Base-by-base conservation (phyloP, 2,888 invertebrate genomes). In the Aphidius colemani region DNA sequence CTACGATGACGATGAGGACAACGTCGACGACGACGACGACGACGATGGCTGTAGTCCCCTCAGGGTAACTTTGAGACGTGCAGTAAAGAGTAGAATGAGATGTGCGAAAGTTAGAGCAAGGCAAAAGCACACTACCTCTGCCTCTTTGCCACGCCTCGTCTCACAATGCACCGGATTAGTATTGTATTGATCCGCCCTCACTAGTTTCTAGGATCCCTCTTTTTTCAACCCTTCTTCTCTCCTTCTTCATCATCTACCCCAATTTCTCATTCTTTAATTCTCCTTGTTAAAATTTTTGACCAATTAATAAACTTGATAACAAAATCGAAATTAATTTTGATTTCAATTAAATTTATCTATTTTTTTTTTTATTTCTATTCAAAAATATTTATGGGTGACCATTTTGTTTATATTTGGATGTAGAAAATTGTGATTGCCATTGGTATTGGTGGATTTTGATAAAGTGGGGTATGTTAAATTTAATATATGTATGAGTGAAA, bases 101-200 rank as follows among this genome's bases (percentile, higher is more conserved):
- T 44, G 53, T 39, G 11, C 46, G 41, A 44, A 39, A 53, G 66
- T 60, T 63, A 65, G 68, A 61, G 68, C 66, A 66, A 72, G 67
- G 65, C 73, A 74, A 74, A 72, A 75, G 74, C 74, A 77, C 76
- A 78, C 77, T 73, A 76, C 76, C 78, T 76, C 77, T 76, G 75
- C 77, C 79, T 77, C 78, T 80, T 78, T 79, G 77, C 81, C 80
- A 81, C 79, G 80, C 79, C 80, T 81, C 78, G 80, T 74, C 80
- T 81, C 80, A 81, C 81, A 81, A 81, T 81, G 81, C 80, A 80
- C 78, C 77, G 81, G 81, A 81, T 81, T 81, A 81, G 81, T 79
- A 81, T 81, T 79, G 81, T 81, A 81, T 81, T 81, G 81, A 81
- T 81, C 81, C 81, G 78, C 79, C 80, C 80, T 80, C 79, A 77